Evolutionary conservation across 2,113 vertebrate species (phyloP).

Genomic region (Tenebrosternarchus preto): DNA sequence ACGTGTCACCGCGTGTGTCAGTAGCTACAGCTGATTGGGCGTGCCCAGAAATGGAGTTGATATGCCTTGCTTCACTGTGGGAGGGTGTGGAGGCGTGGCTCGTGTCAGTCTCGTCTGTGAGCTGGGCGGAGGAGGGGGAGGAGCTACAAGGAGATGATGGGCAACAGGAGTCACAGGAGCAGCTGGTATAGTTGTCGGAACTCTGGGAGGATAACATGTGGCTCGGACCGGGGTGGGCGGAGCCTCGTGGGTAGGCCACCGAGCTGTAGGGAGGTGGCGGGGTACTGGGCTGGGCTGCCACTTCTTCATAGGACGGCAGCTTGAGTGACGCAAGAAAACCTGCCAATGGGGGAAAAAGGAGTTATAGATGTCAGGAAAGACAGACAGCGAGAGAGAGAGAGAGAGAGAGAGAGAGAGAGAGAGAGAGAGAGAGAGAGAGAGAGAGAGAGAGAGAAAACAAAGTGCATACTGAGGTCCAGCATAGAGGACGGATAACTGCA

Average conservation of each 20-base stretch:
- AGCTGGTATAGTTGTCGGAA: slow-evolving; percentile 84
- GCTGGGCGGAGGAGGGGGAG: slow-evolving; percentile 80
- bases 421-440: background rate
- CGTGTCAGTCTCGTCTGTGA: slow-evolving; percentile 80
- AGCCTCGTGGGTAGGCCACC: slow-evolving; percentile 74
- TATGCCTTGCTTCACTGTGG: slow-evolving; percentile 55
- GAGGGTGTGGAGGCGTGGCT: slow-evolving; percentile 73
- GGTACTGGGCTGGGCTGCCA: slow-evolving; percentile 85
- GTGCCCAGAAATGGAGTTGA: slow-evolving; percentile 39
- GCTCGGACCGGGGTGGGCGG: slow-evolving; percentile 69
- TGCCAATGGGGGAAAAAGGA: slow-evolving; percentile 55
- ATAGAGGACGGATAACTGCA: slow-evolving; percentile 83
- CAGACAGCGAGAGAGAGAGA: background rate
- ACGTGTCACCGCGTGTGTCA: slow-evolving; percentile 44
- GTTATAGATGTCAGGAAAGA: background rate
- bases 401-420: background rate
- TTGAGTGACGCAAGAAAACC: slow-evolving; percentile 91
- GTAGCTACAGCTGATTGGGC: slow-evolving; percentile 38
- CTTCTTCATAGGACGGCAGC: slow-evolving; percentile 93
- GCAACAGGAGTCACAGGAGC: slow-evolving; percentile 86
- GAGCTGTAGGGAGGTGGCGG: slow-evolving; percentile 90
- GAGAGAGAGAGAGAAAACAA: background rate
- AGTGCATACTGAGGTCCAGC: slow-evolving; percentile 88
- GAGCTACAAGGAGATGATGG: slow-evolving; percentile 82
- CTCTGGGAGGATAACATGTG: slow-evolving; percentile 78